A percentile compares a stretch with the other conserved stretches of the same genome.
phyloP scores from a whole-genome alignment of 92 coral and sea anemone species.

The Muricea muricata region DNA sequence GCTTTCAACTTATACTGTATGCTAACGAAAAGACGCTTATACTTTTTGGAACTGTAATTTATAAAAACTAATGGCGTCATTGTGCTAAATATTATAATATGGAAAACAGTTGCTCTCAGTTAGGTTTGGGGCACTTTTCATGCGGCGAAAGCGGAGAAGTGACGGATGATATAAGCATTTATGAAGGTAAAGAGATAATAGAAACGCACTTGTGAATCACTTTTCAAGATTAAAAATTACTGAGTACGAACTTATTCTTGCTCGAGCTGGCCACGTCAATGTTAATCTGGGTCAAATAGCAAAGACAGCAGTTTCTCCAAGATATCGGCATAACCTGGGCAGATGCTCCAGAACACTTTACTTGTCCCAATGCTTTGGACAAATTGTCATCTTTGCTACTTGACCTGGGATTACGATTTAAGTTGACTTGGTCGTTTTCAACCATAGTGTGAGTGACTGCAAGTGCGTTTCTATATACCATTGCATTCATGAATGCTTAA shows the following conservation, averaged over 20 bases:
- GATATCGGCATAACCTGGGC: background rate
- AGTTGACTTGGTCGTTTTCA: background rate
- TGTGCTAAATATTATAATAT: no score
- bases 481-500: no score
- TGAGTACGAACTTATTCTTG: background rate
- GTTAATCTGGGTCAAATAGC: background rate
- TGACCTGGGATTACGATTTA: background rate
- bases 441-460: background rate
- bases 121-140: background rate
- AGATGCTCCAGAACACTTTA: background rate
- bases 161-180: no score
- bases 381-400: background rate
- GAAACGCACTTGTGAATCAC: no score
- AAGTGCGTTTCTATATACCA: no score
- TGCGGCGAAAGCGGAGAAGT: background rate
- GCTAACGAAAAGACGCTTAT: no score
- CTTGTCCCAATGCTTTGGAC: constrained; percentile 2
- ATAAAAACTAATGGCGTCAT: no score
- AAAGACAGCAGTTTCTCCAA: background rate
- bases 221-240: no score
- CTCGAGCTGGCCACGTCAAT: background rate
- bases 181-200: no score
- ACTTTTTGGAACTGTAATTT: no score
- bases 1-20: no score
- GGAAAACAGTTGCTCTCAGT: background rate